phyloP scores from a whole-genome alignment of 2,888 invertebrate genomes.

The Odontomyia ornata region DNA sequence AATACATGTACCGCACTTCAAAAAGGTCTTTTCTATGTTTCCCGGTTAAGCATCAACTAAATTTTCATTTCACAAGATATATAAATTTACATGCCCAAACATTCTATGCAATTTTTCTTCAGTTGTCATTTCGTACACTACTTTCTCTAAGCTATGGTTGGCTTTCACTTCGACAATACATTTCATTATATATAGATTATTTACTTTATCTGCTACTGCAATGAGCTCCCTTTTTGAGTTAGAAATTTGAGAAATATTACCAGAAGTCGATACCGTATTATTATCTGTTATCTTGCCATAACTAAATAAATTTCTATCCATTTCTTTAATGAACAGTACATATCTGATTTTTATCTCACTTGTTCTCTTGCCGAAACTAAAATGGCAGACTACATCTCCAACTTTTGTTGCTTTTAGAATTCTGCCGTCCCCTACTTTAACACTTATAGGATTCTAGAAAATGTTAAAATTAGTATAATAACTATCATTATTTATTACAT shows the following conservation, averaged over 20 bases:
- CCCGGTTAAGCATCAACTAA: too few relatives aligned
- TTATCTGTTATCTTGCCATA: slow-evolving; percentile 40
- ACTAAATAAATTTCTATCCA: slow-evolving; percentile 45
- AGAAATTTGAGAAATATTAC: too few relatives aligned
- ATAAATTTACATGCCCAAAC: slow-evolving; percentile 49
- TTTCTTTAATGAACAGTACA: slow-evolving; percentile 43
- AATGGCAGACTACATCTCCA: too few relatives aligned
- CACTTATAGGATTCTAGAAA: not conserved
- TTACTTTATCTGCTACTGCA: too few relatives aligned
- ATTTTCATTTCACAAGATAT: slow-evolving; percentile 44
- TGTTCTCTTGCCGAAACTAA: slow-evolving; percentile 1
- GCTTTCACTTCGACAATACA: too few relatives aligned
- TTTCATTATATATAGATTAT: too few relatives aligned
- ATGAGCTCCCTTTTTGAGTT: too few relatives aligned
- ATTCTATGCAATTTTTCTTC: slow-evolving; percentile 49
- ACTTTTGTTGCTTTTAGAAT: not conserved
- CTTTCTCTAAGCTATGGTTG: not conserved
- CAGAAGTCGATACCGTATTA: slow-evolving; percentile 31
- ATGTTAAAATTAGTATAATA: not conserved
- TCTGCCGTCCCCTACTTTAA: not conserved
- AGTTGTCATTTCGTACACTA: not conserved
- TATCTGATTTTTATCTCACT: slow-evolving; percentile 25
- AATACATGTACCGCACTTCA: slow-evolving; percentile 47
- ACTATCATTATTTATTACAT: too few relatives aligned
- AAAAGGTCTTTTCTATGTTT: slow-evolving; percentile 40